Evolutionary conservation across 2,888 invertebrate genomes (phyloP).

Genomic region (Lamellibrachia satsuma): DNA sequence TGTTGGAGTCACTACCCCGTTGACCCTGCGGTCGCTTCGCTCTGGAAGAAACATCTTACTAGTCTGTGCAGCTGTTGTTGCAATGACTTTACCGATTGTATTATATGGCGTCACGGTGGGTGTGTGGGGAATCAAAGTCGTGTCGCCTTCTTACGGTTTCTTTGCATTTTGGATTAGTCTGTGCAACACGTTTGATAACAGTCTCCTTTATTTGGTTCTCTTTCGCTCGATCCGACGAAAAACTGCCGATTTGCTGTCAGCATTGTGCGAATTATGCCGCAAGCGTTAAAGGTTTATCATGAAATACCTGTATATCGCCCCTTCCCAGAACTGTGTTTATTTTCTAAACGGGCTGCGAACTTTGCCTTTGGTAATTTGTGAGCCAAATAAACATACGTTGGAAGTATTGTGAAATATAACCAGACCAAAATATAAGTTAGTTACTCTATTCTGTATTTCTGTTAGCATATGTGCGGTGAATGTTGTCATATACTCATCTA

Average conservation of each 20-base stretch:
- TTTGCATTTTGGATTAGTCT: not conserved
- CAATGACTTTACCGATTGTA: not conserved
- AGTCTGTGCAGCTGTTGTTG: not conserved
- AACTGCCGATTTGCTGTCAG: not conserved
- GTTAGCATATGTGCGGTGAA: too few species aligned
- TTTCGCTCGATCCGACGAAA: slow-evolving; percentile 8
- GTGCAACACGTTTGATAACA: not conserved
- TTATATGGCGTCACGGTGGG: not conserved
- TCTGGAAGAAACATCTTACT: not conserved
- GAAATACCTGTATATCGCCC: not conserved
- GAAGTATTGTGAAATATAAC: too few species aligned
- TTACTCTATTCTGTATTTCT: too few species aligned
- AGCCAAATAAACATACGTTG: too few species aligned
- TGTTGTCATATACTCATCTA: too few species aligned
- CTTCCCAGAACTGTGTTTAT: not conserved
- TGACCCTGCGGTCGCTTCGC: not conserved
- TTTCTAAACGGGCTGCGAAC: too few species aligned
- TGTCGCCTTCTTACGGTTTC: not conserved
- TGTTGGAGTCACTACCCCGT: not conserved
- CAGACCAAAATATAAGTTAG: too few species aligned
- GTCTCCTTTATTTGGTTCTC: not conserved
- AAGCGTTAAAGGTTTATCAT: not conserved
- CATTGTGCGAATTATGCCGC: not conserved
- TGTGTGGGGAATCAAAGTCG: not conserved
- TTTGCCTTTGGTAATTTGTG: too few species aligned